phyloP scores from a whole-genome alignment of 2,113 vertebrate species.

The Callipepla squamata region DNA sequence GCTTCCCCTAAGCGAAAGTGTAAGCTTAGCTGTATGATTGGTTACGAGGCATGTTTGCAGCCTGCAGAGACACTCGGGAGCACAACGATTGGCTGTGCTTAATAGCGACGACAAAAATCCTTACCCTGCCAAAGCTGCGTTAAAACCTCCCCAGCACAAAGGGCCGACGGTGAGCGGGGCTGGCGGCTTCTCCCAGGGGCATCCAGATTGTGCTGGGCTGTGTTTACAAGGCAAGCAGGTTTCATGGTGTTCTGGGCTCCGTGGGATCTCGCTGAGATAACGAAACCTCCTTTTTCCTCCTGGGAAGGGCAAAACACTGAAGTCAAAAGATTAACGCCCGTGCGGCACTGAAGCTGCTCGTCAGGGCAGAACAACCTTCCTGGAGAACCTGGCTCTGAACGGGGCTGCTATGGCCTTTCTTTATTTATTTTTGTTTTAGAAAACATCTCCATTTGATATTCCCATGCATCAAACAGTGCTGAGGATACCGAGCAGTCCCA shows the following conservation, averaged over 20 bases:
- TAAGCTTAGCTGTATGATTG: neutral
- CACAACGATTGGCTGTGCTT: neutral
- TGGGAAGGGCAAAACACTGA: neutral
- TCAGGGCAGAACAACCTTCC: neutral
- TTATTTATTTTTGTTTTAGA: neutral
- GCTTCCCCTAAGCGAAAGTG: neutral
- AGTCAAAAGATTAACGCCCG: neutral
- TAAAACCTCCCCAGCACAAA: neutral
- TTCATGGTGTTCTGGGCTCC: neutral
- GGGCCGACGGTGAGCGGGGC: neutral
- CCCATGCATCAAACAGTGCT: neutral
- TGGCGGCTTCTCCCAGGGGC: neutral
- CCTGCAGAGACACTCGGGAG: neutral
- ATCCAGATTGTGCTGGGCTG: neutral
- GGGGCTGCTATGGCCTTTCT: neutral
- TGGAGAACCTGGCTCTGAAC: neutral
- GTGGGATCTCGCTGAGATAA: neutral
- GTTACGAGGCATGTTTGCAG: accelerated
- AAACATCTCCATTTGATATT: neutral
- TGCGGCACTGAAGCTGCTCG: neutral
- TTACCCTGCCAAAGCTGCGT: neutral
- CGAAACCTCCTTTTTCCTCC: neutral
- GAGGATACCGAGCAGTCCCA: neutral
- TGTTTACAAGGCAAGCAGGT: neutral
- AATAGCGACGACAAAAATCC: neutral